These are phyloP conservation scores for human DNA, from an alignment of 2,113 vertebrate species.

Conservation along the genomic window DNA sequence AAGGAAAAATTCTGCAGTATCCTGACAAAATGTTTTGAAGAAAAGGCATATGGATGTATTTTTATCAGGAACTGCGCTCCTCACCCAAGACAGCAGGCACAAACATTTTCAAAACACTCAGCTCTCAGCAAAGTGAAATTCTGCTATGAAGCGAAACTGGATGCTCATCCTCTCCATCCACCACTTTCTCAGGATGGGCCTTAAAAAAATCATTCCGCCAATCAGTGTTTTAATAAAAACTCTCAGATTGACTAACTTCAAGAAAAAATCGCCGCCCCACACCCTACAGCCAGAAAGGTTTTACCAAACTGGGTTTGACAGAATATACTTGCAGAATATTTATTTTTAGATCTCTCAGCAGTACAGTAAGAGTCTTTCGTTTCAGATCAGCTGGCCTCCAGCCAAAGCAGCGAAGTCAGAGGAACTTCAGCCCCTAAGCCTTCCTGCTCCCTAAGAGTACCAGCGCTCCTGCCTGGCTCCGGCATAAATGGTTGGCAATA, in stretches of 20 bases:
- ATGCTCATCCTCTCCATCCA: neutral
- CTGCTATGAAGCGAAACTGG: neutral
- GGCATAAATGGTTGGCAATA: neutral
- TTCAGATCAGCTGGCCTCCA: no score
- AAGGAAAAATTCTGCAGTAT: neutral
- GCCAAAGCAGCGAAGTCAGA: neutral
- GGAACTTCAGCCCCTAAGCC: no score
- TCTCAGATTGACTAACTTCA: neutral
- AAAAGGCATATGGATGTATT: neutral
- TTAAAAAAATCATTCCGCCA: neutral
- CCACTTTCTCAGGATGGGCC: neutral
- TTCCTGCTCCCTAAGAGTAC: neutral
- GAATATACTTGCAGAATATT: neutral
- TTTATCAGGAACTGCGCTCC: neutral
- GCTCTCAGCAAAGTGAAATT: neutral
- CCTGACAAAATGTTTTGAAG: neutral
- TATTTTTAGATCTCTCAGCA: neutral
- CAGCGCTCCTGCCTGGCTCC: fast-evolving
- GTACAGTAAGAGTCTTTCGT: neutral
- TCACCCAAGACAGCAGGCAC: neutral
- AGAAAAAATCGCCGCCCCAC: neutral
- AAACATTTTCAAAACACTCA: neutral
- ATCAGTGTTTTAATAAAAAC: neutral
- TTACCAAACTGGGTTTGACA: neutral
- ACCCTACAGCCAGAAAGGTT: neutral